Evolutionary conservation across 2,888 invertebrate genomes (phyloP), one percentile per base, ranked within the genome.

Genomic region (Autographa pulchrina): DNA sequence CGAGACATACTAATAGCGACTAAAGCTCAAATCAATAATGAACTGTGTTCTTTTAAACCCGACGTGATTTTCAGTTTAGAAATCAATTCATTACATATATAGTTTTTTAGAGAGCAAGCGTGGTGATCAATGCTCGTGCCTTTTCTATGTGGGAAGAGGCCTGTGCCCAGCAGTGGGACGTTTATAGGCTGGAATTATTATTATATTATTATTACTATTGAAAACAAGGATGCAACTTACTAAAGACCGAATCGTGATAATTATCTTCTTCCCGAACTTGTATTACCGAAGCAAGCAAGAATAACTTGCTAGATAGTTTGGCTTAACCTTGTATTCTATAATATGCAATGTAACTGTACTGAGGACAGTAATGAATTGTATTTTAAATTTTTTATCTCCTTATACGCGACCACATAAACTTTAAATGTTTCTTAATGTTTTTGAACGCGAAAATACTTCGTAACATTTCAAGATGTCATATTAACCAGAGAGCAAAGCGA

Each of bases 261-360:
- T n/a, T 48, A 20, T 54, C 54, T 20, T 52, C 18, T 52, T 54
- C 7, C 1, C 5, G 9, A 54, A 54, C 11, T 54, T 54, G 14
- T 43, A 2, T 11, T 54, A 9, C 20, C 54, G 3, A 20, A 54
- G 54, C 18, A 18, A 41, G 41, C 41, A 41, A 48, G 54, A 54
- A 54, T 54, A 54, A 54, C 54, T 54, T 54, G 54, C 13, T 6
- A 48, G 48, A 54, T 54, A 54, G 54, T 54, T 54, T 11, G 5
- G 20, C 20, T 9, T 20, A n/a, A 20, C 20, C 54, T 20, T 20
- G 48, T 20, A 54, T 13, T 25, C 25, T 25, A 1, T 25, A 3
- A 25, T 2, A 25, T 25, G 25, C 25, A 25, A 25, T 3, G 3
- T 25, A 25, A 25, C 25, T 25, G 1, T 25, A 25, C 25, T 38